phyloP scores from a whole-genome alignment of 1,140 invertebrate species.

The Drosophila miranda region DNA sequence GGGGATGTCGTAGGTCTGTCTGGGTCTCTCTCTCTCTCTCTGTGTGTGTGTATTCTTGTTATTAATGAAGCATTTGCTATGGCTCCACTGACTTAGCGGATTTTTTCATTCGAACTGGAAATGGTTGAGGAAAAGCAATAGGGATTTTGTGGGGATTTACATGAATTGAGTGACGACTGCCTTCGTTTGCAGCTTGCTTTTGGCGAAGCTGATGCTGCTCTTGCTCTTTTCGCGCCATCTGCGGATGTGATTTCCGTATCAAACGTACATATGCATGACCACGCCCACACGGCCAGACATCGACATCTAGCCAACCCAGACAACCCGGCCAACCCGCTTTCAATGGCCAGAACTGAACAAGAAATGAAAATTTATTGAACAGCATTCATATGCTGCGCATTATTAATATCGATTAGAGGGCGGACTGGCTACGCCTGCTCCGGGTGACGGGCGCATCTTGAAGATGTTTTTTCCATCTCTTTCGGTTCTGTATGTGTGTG shows the following conservation, averaged over 20 bases:
- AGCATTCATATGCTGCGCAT: constrained; percentile 70
- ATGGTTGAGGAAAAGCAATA: constrained; percentile 12
- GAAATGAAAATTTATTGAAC: constrained; percentile 75
- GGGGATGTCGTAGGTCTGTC: constrained; percentile 7
- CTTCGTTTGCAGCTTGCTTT: constrained; percentile 6
- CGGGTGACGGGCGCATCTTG: constrained; percentile 46
- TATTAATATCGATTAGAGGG: constrained; percentile 75
- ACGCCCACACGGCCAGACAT: neutral
- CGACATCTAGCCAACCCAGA: too few species aligned
- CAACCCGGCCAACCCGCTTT: constrained; percentile 23
- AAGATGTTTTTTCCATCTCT: constrained; percentile 3
- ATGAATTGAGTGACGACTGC: constrained; percentile 56
- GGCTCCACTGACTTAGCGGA: constrained; percentile 49
- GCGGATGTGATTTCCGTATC: neutral
- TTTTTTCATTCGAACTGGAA: constrained; percentile 28
- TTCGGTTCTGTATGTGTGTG: neutral
- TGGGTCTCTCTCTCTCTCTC: neutral
- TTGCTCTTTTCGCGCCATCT: neutral
- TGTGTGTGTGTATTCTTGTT: constrained; percentile 37
- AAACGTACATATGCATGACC: neutral
- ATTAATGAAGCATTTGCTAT: constrained; percentile 66
- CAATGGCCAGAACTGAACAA: constrained; percentile 44
- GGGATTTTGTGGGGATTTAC: constrained; percentile 62
- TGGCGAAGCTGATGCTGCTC: constrained; percentile 3
- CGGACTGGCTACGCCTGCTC: constrained; percentile 13